phyloP scores from a whole-genome alignment of 2,113 vertebrate species.

The Scatophagus argus region DNA sequence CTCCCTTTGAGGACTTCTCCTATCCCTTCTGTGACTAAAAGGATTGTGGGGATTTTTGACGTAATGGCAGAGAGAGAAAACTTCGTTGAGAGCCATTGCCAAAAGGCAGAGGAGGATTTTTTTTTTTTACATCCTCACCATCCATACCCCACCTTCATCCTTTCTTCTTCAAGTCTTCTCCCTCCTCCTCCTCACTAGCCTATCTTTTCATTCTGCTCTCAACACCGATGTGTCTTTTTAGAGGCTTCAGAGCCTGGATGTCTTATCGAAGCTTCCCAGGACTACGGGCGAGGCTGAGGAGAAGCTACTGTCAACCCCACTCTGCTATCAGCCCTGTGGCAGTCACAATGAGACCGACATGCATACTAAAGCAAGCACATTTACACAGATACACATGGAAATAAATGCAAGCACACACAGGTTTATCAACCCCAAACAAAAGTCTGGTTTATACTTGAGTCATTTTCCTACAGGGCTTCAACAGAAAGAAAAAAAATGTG shows the following conservation, averaged over 20 bases:
- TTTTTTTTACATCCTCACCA: constrained; percentile 46
- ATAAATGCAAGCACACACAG: constrained; percentile 14
- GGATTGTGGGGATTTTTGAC: constrained; percentile 79
- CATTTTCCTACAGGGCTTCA: constrained; percentile 42
- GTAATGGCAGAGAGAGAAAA: constrained; percentile 72
- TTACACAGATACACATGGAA: constrained; percentile 36
- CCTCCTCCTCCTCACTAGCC: constrained; percentile 39
- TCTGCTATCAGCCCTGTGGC: constrained; percentile 70
- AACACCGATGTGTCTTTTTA: constrained; percentile 70
- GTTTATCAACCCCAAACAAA: constrained; percentile 66
- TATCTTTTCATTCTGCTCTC: constrained; percentile 69
- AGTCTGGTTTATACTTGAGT: constrained; percentile 55
- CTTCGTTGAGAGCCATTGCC: constrained; percentile 67
- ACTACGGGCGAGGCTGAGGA: constrained; percentile 68
- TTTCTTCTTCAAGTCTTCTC: constrained; percentile 31
- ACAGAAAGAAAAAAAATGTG: constrained; percentile 54
- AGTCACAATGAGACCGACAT: constrained; percentile 71
- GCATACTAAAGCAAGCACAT: constrained; percentile 62
- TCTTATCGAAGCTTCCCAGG: constrained; percentile 82
- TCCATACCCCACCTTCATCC: constrained; percentile 31
- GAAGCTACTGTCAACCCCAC: constrained; percentile 72
- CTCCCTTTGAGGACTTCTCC: constrained; percentile 72
- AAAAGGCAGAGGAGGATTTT: constrained; percentile 56
- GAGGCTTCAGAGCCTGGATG: constrained; percentile 66
- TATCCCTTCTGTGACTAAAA: constrained; percentile 82